Percentiles rank a stretch among this genome's conserved stretches.
Evolutionary conservation across 2,888 invertebrate species (phyloP).

Genomic region (Dyspetes luteomarginatus): DNA sequence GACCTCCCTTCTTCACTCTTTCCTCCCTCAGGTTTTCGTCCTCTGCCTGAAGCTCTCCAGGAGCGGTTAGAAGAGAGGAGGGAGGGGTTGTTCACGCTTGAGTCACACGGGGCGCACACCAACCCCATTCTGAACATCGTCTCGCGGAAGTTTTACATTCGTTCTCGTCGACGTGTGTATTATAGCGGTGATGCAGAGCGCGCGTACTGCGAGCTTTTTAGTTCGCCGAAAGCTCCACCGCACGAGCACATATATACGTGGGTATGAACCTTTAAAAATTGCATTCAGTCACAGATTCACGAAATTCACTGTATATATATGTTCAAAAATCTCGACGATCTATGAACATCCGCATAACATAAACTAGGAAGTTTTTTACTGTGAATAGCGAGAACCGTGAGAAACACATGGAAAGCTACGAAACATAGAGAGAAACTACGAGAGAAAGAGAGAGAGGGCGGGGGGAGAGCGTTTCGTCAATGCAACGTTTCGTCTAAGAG

Average conservation of each 20-base stretch:
- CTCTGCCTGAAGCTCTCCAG: conserved; percentile 34
- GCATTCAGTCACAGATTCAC: conserved; percentile 50
- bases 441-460: not conserved
- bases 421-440: conserved; percentile 44
- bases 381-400: conserved; percentile 13
- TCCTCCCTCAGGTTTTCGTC: conserved; percentile 54
- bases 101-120: conserved; percentile 8
- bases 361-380: conserved; percentile 58
- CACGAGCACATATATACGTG: not conserved
- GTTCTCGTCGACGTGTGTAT: conserved; percentile 67
- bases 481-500: not conserved
- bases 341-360: conserved; percentile 64
- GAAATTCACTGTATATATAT: not conserved
- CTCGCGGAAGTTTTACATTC: conserved; percentile 72
- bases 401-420: conserved; percentile 33
- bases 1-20: conserved; percentile 60
- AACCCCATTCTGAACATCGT: conserved; percentile 53
- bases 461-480: too few species aligned
- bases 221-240: conserved; percentile 9
- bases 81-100: not conserved
- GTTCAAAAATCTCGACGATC: conserved; percentile 52
- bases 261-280: conserved; percentile 42
- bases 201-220: conserved; percentile 7
- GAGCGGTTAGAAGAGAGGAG: conserved; percentile 1
- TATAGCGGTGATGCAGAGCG: conserved; percentile 36